Conservation (phyloP, 2,113 vertebrate species). For the Romanogobio albipinnatus region DNA sequence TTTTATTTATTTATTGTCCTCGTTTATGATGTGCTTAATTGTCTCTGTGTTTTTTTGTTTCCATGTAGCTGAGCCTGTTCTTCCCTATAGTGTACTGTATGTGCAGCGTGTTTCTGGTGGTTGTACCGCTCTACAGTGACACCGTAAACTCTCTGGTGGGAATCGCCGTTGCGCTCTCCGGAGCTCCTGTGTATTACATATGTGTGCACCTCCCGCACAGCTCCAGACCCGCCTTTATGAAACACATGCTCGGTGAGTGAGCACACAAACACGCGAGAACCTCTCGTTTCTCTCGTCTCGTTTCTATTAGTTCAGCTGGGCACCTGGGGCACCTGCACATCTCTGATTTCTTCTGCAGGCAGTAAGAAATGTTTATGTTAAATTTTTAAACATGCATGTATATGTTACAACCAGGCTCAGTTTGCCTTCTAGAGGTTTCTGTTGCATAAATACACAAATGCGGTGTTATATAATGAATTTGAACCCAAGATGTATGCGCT, state of each 20-base stretch:
- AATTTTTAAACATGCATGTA: neutral
- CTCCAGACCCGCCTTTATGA: slow-evolving; percentile 74
- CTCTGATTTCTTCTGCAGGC: neutral
- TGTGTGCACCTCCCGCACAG: slow-evolving; percentile 73
- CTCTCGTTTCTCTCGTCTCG: neutral
- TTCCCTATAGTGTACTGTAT: slow-evolving; percentile 82
- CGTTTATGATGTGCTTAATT: neutral
- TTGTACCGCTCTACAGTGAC: slow-evolving; percentile 82
- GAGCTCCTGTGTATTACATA: slow-evolving; percentile 76
- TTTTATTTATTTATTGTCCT: neutral
- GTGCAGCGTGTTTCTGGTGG: slow-evolving; percentile 80
- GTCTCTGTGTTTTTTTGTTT: slow-evolving; percentile 54
- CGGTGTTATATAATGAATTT: neutral
- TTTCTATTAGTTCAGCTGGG: neutral
- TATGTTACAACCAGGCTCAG: neutral
- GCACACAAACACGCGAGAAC: neutral
- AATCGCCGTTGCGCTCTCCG: slow-evolving; percentile 78
- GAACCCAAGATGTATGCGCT: neutral
- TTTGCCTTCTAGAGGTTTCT: neutral
- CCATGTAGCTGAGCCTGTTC: slow-evolving; percentile 76
- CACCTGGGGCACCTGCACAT: neutral
- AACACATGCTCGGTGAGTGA: slow-evolving; percentile 67
- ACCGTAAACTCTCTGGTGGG: slow-evolving; percentile 81
- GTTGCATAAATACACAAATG: neutral
- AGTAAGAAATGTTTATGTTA: neutral